Conservation (phyloP, 2,797 vertebrate genomes). For the Melanotaenia parkinsoni region DNA sequence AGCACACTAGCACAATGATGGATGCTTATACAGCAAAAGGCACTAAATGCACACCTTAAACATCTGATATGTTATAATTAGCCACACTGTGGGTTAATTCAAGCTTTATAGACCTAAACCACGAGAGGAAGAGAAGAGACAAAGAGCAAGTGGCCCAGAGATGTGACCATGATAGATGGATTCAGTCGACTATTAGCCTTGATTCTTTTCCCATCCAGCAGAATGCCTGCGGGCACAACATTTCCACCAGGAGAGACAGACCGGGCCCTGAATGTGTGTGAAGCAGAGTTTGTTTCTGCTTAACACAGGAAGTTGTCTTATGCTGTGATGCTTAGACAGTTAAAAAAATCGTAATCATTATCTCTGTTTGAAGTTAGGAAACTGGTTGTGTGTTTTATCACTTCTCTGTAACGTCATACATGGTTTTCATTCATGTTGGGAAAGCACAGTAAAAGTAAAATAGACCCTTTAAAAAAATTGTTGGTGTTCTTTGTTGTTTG, state of each 20-base stretch:
- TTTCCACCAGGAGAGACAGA: slow-evolving; percentile 61
- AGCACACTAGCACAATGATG: slow-evolving; percentile 41
- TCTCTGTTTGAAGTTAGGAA: slow-evolving; percentile 56
- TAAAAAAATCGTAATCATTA: slow-evolving; percentile 19
- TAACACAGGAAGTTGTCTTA: slow-evolving; percentile 64
- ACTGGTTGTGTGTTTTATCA: background rate
- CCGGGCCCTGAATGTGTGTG: slow-evolving; percentile 64
- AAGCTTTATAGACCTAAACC: slow-evolving; percentile 41
- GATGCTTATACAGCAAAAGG: slow-evolving; percentile 48
- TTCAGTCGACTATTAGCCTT: slow-evolving; percentile 68
- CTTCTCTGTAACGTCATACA: background rate
- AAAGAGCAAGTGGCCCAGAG: slow-evolving; percentile 68
- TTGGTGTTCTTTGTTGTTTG: too few relatives aligned
- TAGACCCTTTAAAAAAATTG: too few relatives aligned
- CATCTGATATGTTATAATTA: slow-evolving; percentile 54
- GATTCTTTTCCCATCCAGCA: slow-evolving; percentile 75
- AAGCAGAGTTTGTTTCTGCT: slow-evolving; percentile 63
- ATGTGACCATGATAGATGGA: slow-evolving; percentile 74
- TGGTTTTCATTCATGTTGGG: background rate
- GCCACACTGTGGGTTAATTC: slow-evolving; percentile 39
- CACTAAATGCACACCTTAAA: slow-evolving; percentile 45
- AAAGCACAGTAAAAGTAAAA: background rate
- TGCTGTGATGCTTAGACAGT: slow-evolving; percentile 56
- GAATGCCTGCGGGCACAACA: slow-evolving; percentile 59
- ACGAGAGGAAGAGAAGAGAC: slow-evolving; percentile 59